phyloP scores from a whole-genome alignment of 2,888 invertebrate species.

The Helleia helle region DNA sequence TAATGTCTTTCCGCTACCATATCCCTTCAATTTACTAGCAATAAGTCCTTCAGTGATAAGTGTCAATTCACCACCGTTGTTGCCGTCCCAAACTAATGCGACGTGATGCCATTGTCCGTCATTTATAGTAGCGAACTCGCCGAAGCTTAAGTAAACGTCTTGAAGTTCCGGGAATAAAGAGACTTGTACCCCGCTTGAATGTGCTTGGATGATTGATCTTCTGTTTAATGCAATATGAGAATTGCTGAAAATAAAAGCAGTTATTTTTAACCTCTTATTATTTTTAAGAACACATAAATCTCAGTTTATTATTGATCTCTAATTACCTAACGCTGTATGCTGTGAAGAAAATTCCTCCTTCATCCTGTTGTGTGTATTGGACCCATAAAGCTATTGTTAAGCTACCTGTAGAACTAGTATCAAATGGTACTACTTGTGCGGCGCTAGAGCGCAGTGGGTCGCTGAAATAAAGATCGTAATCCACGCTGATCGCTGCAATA shows the following conservation, averaged over 20 bases:
- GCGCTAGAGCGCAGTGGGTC: conserved; percentile 93
- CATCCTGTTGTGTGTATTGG: conserved; percentile 92
- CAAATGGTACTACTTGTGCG: conserved; percentile 93
- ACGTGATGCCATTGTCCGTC: conserved; percentile 98
- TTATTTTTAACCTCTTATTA: background rate
- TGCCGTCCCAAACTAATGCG: conserved; percentile 95
- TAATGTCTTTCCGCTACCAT: conserved; percentile 85
- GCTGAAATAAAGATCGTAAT: conserved; percentile 97
- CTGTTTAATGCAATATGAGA: conserved; percentile 85
- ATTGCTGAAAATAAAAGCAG: conserved; percentile 68
- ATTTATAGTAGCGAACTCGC: conserved; percentile 93
- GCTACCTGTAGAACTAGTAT: conserved; percentile 82
- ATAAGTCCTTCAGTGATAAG: conserved; percentile 97
- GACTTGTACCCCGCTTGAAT: conserved; percentile 93
- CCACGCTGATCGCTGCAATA: conserved; percentile 93
- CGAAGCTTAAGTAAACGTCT: conserved; percentile 91
- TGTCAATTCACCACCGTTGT: conserved; percentile 87
- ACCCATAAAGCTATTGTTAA: conserved; percentile 97
- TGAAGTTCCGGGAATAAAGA: conserved; percentile 91
- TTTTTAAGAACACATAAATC: background rate
- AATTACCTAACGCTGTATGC: conserved; percentile 89
- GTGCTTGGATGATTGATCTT: conserved; percentile 90
- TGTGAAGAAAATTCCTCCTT: conserved; percentile 94
- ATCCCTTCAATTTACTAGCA: conserved; percentile 92
- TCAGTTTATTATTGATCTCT: background rate